phyloP scores from a whole-genome alignment of 2,113 vertebrate genomes.

The Grammomys dolichurus region DNA sequence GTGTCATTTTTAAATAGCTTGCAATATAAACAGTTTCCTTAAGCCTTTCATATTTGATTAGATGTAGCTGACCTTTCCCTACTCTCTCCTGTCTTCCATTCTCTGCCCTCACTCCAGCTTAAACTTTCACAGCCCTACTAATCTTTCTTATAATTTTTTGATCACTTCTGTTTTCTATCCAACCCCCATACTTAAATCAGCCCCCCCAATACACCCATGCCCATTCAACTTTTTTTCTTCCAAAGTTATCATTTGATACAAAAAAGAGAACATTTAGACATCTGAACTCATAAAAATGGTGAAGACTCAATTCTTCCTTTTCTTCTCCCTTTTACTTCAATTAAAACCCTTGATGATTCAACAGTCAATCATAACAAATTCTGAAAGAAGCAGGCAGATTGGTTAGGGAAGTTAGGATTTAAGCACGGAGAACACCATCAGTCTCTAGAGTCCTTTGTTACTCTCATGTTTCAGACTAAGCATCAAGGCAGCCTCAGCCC shows the following conservation, averaged over 20 bases:
- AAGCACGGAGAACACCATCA: neutral
- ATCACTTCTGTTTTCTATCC: neutral
- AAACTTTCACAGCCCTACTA: neutral
- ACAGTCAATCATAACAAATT: neutral
- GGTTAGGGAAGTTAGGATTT: neutral
- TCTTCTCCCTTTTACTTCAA: neutral
- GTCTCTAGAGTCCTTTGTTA: neutral
- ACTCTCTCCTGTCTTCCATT: no score
- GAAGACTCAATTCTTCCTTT: neutral
- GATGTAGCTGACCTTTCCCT: neutral
- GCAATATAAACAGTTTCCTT: neutral
- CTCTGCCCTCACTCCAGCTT: neutral
- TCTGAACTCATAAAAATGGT: neutral
- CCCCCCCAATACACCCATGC: rapidly evolving
- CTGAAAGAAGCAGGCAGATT: neutral
- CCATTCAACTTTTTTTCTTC: neutral
- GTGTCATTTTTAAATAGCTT: neutral
- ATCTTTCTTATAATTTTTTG: neutral
- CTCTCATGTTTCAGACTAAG: neutral
- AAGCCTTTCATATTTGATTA: neutral
- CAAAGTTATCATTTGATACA: neutral
- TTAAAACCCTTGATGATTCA: neutral
- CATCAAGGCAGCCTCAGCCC: neutral
- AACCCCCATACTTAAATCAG: neutral
- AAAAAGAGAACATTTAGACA: neutral